These are phyloP conservation scores for Dromas ardeola DNA, from an alignment of 2,113 vertebrate genomes.

Conservation along the genomic window DNA sequence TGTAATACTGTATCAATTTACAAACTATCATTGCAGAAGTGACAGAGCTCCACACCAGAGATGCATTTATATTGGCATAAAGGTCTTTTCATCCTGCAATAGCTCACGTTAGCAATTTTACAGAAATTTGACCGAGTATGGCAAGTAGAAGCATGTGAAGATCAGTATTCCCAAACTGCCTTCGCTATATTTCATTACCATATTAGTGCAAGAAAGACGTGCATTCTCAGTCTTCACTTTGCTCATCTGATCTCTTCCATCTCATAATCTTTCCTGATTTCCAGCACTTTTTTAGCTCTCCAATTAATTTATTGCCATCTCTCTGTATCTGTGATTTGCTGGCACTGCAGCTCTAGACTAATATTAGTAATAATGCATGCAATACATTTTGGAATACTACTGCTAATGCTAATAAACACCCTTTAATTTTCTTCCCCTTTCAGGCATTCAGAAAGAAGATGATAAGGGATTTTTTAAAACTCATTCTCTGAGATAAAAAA, in stretches of 20 bases:
- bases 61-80: not conserved
- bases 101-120: not conserved
- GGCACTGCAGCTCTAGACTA: not conserved
- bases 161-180: not conserved
- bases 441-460: not conserved
- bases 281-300: not conserved
- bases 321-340: not conserved
- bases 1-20: not conserved
- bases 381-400: not conserved
- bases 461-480: not conserved
- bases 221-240: not conserved
- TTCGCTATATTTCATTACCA: not conserved
- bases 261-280: not conserved
- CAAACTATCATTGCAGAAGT: not conserved
- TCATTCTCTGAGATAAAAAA: not conserved
- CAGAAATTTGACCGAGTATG: not conserved
- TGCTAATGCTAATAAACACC: not conserved
- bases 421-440: not conserved
- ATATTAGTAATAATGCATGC: not conserved
- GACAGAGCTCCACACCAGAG: not conserved
- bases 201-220: not conserved
- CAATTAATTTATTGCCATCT: constrained; percentile 6
- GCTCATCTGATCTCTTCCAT: not conserved
- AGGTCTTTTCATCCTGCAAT: not conserved
- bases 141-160: not conserved